Evolutionary conservation across 1,140 invertebrate genomes (phyloP).

Genomic region (Platorchestia sp.): DNA sequence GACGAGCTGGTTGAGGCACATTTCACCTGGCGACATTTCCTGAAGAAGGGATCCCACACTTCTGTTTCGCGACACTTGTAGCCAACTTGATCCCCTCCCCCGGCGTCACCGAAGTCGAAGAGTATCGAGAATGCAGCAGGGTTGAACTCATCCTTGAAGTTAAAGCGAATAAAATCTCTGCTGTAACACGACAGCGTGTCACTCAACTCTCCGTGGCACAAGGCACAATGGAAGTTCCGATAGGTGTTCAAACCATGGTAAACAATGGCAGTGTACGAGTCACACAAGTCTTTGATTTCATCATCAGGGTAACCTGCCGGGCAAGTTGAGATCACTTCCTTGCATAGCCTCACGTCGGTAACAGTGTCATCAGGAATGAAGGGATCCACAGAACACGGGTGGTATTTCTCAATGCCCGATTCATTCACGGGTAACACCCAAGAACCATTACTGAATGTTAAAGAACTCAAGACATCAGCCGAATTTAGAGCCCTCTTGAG

Average conservation of each 20-base stretch:
- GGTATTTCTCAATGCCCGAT: slow-evolving; percentile 65
- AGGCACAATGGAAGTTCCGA: slow-evolving; percentile 76
- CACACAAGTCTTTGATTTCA: slow-evolving; percentile 69
- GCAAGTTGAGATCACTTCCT: slow-evolving; percentile 69
- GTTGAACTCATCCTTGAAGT: slow-evolving; percentile 71
- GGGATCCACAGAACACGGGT: slow-evolving; percentile 69
- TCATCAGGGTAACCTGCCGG: slow-evolving; percentile 70
- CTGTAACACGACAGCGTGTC: slow-evolving; percentile 71
- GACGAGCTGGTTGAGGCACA: slow-evolving; percentile 68
- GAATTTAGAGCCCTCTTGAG: slow-evolving; percentile 65
- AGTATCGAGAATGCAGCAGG: slow-evolving; percentile 73
- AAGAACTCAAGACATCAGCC: slow-evolving; percentile 62
- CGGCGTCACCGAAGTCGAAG: slow-evolving; percentile 72
- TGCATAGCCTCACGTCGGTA: slow-evolving; percentile 69
- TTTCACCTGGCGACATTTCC: slow-evolving; percentile 72
- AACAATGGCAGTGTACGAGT: slow-evolving; percentile 72
- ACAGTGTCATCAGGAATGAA: slow-evolving; percentile 69
- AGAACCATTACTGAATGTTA: slow-evolving; percentile 68
- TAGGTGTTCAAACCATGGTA: slow-evolving; percentile 70
- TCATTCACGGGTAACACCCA: slow-evolving; percentile 69
- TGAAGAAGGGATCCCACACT: slow-evolving; percentile 75
- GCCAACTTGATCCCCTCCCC: slow-evolving; percentile 71
- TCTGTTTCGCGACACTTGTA: slow-evolving; percentile 69
- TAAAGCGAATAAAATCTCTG: slow-evolving; percentile 62
- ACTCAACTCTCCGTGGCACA: slow-evolving; percentile 73